A percentile compares a stretch with the other conserved stretches of the same genome.
Conservation (phyloP, 2,888 invertebrate species). For the Mimumesa dahlbomi region DNA sequence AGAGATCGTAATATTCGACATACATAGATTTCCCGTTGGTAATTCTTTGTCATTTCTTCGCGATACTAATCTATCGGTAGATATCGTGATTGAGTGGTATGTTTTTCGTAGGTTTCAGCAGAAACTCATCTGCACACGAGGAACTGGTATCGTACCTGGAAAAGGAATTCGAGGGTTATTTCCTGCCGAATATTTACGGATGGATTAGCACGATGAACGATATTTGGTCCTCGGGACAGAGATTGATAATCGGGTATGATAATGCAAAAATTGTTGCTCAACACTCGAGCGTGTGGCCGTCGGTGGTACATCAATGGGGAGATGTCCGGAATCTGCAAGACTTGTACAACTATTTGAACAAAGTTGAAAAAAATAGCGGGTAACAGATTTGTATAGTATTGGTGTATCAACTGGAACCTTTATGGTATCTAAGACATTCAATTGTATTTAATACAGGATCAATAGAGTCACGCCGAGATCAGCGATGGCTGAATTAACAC, state of each 20-base stretch:
- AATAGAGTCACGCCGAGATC: slow-evolving; percentile 78
- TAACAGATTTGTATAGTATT: slow-evolving; percentile 18
- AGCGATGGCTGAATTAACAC: slow-evolving; percentile 89
- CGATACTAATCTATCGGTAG: neutral
- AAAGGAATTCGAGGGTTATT: slow-evolving; percentile 74
- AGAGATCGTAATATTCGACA: slow-evolving; percentile 83
- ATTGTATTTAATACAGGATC: slow-evolving; percentile 12
- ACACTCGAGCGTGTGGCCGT: slow-evolving; percentile 81
- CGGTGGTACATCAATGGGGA: slow-evolving; percentile 86
- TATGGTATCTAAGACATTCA: too few relatives aligned
- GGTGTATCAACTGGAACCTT: too few relatives aligned
- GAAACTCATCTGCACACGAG: slow-evolving; percentile 69
- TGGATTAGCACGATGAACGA: slow-evolving; percentile 81
- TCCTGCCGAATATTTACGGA: slow-evolving; percentile 76
- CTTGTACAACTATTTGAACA: slow-evolving; percentile 81
- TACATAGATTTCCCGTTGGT: slow-evolving; percentile 84
- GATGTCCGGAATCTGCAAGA: slow-evolving; percentile 82
- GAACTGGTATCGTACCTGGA: slow-evolving; percentile 77
- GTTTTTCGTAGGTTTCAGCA: slow-evolving; percentile 78
- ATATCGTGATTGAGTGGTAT: too few relatives aligned
- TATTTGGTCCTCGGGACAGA: slow-evolving; percentile 81
- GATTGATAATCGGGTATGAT: slow-evolving; percentile 82
- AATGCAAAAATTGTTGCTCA: slow-evolving; percentile 74
- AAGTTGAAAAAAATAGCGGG: slow-evolving; percentile 58
- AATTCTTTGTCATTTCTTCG: slow-evolving; percentile 13